Percentiles rank a stretch among this genome's conserved stretches.
Conservation (phyloP, 2,888 invertebrate genomes). For the Cynaeus angustus region DNA sequence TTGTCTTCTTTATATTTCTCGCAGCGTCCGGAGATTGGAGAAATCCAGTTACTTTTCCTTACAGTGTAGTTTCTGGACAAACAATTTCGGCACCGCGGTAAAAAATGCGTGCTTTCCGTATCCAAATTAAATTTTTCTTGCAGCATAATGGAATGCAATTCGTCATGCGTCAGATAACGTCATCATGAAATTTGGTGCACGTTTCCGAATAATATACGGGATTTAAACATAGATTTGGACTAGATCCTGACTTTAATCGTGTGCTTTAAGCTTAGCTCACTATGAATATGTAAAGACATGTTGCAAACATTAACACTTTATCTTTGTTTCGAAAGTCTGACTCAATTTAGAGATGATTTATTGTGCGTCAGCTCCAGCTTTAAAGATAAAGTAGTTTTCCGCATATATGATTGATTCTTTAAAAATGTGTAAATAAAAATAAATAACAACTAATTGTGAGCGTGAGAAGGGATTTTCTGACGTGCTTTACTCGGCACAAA, state of each 20-base stretch:
- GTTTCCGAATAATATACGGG: neutral
- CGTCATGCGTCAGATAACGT: slow-evolving; percentile 9
- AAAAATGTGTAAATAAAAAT: neutral
- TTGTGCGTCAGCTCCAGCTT: slow-evolving; percentile 25
- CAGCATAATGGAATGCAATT: neutral
- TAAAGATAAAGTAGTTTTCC: slow-evolving; percentile 28
- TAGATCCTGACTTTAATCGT: slow-evolving; percentile 2
- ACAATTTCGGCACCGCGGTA: too few species aligned
- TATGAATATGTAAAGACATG: slow-evolving; percentile 21
- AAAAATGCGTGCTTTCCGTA: neutral
- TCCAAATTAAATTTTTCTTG: slow-evolving; percentile 3
- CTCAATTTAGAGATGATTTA: slow-evolving; percentile 24
- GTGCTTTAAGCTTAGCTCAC: neutral
- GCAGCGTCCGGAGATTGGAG: too few species aligned
- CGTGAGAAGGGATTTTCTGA: slow-evolving; percentile 5
- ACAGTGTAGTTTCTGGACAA: too few species aligned
- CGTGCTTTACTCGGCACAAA: slow-evolving; percentile 4
- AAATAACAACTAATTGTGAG: slow-evolving; percentile 5
- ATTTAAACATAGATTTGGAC: slow-evolving; percentile 7
- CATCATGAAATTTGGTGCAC: neutral
- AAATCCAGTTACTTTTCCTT: too few species aligned
- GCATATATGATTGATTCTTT: slow-evolving; percentile 4
- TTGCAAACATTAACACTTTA: slow-evolving; percentile 10
- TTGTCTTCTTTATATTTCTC: too few species aligned
- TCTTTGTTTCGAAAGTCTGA: slow-evolving; percentile 16